These are phyloP conservation scores for Stenoptilia bipunctidactyla DNA, from an alignment of 2,888 invertebrate genomes.

Conservation along the genomic window DNA sequence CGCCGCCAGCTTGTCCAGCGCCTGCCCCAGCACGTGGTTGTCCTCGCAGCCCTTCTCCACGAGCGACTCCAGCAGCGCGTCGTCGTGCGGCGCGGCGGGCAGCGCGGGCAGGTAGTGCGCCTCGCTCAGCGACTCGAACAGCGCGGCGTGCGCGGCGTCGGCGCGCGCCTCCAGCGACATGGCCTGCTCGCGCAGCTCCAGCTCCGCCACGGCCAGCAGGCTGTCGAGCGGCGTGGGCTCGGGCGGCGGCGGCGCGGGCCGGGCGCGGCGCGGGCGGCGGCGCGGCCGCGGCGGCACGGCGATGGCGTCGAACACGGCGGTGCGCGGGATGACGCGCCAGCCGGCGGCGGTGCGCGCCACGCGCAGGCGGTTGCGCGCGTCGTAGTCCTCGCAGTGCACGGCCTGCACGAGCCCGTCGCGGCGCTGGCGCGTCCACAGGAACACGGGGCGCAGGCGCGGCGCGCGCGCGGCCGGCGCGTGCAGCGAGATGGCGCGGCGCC, in stretches of 20 bases:
- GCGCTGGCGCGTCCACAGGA: constrained; percentile 86
- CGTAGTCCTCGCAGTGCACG: constrained; percentile 90
- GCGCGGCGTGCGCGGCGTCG: constrained; percentile 42
- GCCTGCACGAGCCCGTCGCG: constrained; percentile 82
- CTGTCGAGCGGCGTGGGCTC: constrained; percentile 72
- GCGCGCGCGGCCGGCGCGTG: constrained; percentile 26
- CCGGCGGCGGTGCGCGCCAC: constrained; percentile 85
- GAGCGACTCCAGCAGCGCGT: constrained; percentile 71
- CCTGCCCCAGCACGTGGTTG: constrained; percentile 63
- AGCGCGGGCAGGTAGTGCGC: constrained; percentile 59
- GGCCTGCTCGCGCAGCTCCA: constrained; percentile 42
- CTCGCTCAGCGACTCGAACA: constrained; percentile 62
- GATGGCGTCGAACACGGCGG: constrained; percentile 73
- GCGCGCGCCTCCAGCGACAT: constrained; percentile 40
- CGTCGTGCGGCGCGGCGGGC: constrained; percentile 55
- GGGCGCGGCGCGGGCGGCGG: constrained; percentile 48
- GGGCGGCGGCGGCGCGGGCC: constrained; percentile 57
- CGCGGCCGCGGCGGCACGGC: constrained; percentile 32
- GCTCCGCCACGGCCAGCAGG: constrained; percentile 74
- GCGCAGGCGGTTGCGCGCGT: constrained; percentile 86
- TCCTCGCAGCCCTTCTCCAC: constrained; percentile 75
- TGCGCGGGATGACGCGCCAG: constrained; percentile 87
- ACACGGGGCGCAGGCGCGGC: constrained; percentile 84
- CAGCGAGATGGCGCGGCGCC: constrained; percentile 50
- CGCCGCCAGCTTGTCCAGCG: constrained; percentile 52